Percentiles rank a stretch among this genome's conserved stretches.
Conservation (phyloP, 2,113 vertebrate species). For the Microtus ochrogaster region DNA sequence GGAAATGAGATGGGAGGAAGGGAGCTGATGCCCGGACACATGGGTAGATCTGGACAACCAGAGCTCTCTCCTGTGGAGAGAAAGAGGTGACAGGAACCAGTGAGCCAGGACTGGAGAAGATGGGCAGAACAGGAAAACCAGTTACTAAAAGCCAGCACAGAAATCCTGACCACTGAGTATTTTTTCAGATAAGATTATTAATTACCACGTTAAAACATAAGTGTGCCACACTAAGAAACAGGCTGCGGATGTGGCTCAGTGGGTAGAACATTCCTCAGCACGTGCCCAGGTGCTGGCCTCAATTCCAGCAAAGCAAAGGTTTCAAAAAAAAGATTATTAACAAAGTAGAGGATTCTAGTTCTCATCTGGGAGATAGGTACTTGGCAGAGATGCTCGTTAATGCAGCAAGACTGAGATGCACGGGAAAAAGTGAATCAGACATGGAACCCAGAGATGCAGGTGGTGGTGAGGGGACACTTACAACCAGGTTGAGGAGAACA, state of each 20-base stretch:
- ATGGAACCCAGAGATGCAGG: not conserved
- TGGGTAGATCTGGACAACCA: not conserved
- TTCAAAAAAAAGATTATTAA: not conserved
- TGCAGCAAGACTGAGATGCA: not conserved
- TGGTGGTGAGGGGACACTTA: slow-evolving; percentile 82
- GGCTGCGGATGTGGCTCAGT: not conserved
- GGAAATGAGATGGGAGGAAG: not conserved
- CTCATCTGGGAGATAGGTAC: not conserved
- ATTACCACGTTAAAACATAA: not conserved
- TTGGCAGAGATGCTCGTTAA: not conserved
- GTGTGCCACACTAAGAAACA: not conserved
- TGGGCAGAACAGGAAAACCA: not conserved
- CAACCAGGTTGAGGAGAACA: slow-evolving; percentile 94
- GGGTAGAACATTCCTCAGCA: too few species aligned
- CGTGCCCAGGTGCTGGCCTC: too few species aligned
- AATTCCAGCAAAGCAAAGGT: not conserved
- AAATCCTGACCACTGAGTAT: not conserved
- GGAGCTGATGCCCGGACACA: not conserved
- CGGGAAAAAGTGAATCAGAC: not conserved
- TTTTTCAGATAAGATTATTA: not conserved
- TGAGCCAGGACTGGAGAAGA: not conserved
- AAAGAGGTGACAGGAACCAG: not conserved
- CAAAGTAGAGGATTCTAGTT: not conserved
- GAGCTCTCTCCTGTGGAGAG: too few species aligned
- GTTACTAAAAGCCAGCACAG: not conserved